These are phyloP conservation scores for Edolisoma coerulescens DNA, from an alignment of 2,113 vertebrate species.

Conservation along the genomic window DNA sequence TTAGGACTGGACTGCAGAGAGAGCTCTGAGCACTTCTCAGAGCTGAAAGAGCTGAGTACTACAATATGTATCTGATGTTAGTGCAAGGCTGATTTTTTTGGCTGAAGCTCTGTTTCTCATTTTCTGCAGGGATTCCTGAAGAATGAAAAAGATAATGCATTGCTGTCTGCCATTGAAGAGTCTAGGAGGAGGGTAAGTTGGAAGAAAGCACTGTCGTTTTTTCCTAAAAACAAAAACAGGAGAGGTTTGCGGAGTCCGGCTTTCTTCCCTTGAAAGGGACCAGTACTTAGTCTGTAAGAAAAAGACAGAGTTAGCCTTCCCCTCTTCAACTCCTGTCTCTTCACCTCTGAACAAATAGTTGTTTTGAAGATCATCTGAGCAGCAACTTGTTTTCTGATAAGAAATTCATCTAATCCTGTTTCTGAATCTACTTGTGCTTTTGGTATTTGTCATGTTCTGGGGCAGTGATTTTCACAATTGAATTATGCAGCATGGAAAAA, in stretches of 20 bases:
- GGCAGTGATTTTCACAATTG: not conserved
- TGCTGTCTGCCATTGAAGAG: slow-evolving; percentile 95
- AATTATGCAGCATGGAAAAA: not conserved
- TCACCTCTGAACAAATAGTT: not conserved
- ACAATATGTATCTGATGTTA: not conserved
- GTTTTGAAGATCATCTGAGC: not conserved
- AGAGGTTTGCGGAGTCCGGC: not conserved
- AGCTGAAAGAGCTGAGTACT: not conserved
- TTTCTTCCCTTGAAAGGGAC: not conserved
- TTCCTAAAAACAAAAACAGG: not conserved
- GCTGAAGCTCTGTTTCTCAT: not conserved
- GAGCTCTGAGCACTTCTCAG: not conserved
- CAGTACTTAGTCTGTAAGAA: not conserved
- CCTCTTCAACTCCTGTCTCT: not conserved
- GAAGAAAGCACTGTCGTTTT: rapidly evolving
- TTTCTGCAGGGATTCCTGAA: slow-evolving; percentile 91
- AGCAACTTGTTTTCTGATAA: not conserved
- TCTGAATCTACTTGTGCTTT: not conserved
- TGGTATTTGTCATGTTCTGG: not conserved
- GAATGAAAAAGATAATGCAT: slow-evolving; percentile 96
- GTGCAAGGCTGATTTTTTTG: not conserved
- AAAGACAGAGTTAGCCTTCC: not conserved
- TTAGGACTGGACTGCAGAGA: not conserved
- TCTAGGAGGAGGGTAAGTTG: slow-evolving; percentile 92
- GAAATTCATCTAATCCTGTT: not conserved